These are phyloP conservation scores for Xiphorhynchus elegans DNA, from an alignment of 2,113 vertebrate genomes.

Conservation along the genomic window DNA sequence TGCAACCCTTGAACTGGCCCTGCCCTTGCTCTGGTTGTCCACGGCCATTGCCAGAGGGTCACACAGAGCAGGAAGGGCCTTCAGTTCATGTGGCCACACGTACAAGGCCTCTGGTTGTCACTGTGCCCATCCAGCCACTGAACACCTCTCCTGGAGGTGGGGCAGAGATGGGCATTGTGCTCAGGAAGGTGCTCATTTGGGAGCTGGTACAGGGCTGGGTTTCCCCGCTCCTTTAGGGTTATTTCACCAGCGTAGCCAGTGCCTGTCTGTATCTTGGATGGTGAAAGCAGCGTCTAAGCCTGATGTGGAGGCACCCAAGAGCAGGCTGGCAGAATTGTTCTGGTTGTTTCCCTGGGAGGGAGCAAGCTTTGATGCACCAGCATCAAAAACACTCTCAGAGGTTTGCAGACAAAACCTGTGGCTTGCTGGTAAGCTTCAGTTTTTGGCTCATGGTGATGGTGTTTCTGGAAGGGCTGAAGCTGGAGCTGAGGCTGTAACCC, in stretches of 20 bases:
- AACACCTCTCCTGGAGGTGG: not conserved
- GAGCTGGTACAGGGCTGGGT: not conserved
- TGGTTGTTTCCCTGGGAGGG: not conserved
- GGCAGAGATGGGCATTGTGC: not conserved
- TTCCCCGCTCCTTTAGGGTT: not conserved
- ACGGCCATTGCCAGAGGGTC: not conserved
- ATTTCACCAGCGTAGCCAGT: not conserved
- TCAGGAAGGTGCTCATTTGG: not conserved
- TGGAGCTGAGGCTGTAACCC: not conserved
- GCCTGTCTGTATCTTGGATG: not conserved
- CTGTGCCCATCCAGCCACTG: not conserved
- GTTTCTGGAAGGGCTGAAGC: not conserved
- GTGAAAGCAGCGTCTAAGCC: not conserved
- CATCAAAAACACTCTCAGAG: not conserved
- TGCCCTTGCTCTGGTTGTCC: not conserved
- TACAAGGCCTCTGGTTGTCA: not conserved
- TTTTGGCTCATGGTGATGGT: not conserved
- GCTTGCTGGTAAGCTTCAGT: not conserved
- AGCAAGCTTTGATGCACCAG: not conserved
- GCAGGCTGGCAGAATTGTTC: not conserved
- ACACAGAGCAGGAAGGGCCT: not conserved
- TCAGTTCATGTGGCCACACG: not conserved
- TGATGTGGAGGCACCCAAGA: not conserved
- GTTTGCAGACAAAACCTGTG: not conserved
- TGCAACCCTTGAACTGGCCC: not conserved